Conservation (phyloP, 2,888 invertebrate genomes). For the Stenichneumon culpator region DNA sequence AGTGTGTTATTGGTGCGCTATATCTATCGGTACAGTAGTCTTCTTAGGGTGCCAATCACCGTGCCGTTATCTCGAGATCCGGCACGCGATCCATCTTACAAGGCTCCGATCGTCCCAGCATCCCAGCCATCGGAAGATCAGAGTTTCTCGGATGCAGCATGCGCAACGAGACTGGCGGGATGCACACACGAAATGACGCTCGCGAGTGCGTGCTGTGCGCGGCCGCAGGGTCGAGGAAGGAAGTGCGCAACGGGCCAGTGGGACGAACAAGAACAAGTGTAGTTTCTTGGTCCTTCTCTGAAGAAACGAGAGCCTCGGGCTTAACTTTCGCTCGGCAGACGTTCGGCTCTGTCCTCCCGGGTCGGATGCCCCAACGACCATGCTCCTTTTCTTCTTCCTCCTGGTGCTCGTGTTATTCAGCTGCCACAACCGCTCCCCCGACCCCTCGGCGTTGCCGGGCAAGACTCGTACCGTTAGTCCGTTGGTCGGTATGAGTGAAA, state of each 20-base stretch:
- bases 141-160: conserved; percentile 75
- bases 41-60: no score
- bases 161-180: conserved; percentile 67
- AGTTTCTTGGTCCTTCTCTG: conserved; percentile 51
- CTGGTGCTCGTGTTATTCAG: conserved; percentile 47
- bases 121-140: conserved; percentile 65
- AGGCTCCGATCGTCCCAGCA: not conserved
- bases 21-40: no score
- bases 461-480: conserved; percentile 45
- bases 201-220: conserved; percentile 42
- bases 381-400: conserved; percentile 58
- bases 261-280: conserved; percentile 42
- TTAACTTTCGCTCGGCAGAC: conserved; percentile 80
- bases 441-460: not conserved
- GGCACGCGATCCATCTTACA: not conserved
- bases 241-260: conserved; percentile 57
- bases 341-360: conserved; percentile 64
- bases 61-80: not conserved
- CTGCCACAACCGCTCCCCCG: conserved; percentile 24
- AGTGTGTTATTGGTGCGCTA: no score
- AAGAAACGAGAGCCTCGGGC: conserved; percentile 56
- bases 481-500: conserved; percentile 41
- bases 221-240: conserved; percentile 71
- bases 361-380: conserved; percentile 27
- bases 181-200: conserved; percentile 17